Conservation (phyloP, 2,888 invertebrate genomes). For the Andrena chrysosceles region DNA sequence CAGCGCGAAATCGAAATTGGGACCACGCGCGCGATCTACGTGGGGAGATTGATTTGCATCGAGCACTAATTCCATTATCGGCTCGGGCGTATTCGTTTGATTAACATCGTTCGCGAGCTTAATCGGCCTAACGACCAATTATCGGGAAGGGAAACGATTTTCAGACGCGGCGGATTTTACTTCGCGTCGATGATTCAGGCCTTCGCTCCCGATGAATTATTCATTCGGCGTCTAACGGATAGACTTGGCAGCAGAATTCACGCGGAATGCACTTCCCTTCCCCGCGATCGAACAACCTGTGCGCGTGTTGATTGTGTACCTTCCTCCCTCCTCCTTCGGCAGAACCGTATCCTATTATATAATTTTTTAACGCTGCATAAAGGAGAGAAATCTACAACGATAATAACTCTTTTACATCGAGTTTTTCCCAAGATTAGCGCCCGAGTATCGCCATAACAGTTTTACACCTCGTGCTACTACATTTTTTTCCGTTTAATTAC, state of each 20-base stretch:
- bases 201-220: conserved; percentile 49
- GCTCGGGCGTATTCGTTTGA: neutral
- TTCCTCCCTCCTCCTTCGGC: neutral
- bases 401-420: neutral
- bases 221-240: conserved; percentile 58
- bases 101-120: conserved; percentile 10
- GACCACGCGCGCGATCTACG: neutral
- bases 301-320: conserved; percentile 1
- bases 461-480: no score
- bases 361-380: conserved; percentile 15
- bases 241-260: conserved; percentile 57
- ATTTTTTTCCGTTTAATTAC: no score
- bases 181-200: conserved; percentile 34
- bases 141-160: conserved; percentile 26
- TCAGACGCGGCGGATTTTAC: conserved; percentile 19
- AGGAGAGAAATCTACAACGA: neutral
- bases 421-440: no score
- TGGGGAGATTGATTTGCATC: neutral
- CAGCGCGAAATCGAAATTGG: no score
- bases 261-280: conserved; percentile 54
- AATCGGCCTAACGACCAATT: conserved; percentile 46
- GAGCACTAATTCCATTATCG: conserved; percentile 15
- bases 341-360: neutral
- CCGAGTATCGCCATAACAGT: no score
- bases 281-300: neutral